Base-by-base conservation (phyloP, 30 jellyfish, hydroid and myxozoan genomes). In the Clytia hemisphaerica region DNA sequence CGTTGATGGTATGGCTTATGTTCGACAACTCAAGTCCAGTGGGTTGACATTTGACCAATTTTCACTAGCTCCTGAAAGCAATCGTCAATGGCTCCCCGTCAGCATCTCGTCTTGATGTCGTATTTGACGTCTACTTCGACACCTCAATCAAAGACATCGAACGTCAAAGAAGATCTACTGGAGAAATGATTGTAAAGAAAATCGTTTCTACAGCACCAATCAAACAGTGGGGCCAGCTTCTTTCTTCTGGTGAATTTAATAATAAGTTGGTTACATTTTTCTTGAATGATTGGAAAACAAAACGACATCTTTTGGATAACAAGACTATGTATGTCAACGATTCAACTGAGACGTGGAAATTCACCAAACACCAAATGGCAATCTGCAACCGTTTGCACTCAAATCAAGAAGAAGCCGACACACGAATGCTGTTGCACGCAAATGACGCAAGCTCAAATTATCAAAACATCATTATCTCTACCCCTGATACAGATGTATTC, bases 401-500 rank as follows among this genome's bases (percentile, higher is more conserved):
- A n/a, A 42, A 42, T 42, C n/a, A n/a, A n/a, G 53, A 42, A n/a
- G 53, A 42, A 42, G 53, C n/a, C 12, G 53, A 42, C 53, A 42
- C 53, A 12, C 12, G 53, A n/a, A 12, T 42, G 12, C 12, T 42
- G 12, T 9, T 42, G 12, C 53, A 42, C n/a, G 53, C 53, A 9
- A 42, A 42, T 9, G n/a, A 42, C n/a, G 53, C 53, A 42, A 42
- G 53, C 53, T n/a, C n/a, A 9, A 42, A 12, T 42, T 42, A 42
- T 42, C 53, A 42, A 12, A n/a, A 42, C n/a, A n/a, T 42, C 53
- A 9, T 42, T n/a, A 42, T 42, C 12, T 42, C 53, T 42, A 9
- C 32, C 66, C 66, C 66, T 7, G 66, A 51, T 21, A 51, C 66
- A 12, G 66, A 51, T 51, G 66, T 51, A 27, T 51, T 51, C n/a